These are phyloP conservation scores for Ophiothrix spiculata DNA, from an alignment of 35 echinoderm and acorn worm species.

Conservation along the genomic window DNA sequence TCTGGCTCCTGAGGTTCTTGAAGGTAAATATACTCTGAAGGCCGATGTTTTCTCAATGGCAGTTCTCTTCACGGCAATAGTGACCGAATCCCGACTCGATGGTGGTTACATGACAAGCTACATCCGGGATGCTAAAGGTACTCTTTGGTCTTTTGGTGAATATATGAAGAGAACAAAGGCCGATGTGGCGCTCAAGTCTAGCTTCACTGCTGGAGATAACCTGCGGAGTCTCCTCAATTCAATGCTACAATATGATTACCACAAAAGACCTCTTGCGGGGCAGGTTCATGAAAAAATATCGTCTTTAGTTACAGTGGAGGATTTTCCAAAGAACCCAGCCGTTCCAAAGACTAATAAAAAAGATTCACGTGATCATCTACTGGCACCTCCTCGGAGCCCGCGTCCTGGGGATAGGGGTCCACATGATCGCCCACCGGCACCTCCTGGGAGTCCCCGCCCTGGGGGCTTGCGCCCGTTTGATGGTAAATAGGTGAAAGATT, in stretches of 20 bases:
- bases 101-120: background rate
- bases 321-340: background rate
- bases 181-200: background rate
- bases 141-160: background rate
- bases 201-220: background rate
- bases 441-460: no score
- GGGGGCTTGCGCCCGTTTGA: no score
- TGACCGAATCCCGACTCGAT: background rate
- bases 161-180: background rate
- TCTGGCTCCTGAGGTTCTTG: background rate
- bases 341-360: background rate
- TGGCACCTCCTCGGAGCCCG: background rate
- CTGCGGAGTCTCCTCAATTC: background rate
- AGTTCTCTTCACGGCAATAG: background rate
- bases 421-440: no score
- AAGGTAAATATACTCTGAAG: constrained; percentile 3
- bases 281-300: background rate
- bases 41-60: background rate
- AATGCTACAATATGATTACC: background rate
- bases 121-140: background rate
- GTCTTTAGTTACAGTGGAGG: background rate
- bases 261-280: background rate
- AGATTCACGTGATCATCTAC: background rate
- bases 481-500: no score
- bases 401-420: no score